Percentiles rank a stretch among this genome's conserved stretches.
Evolutionary conservation across 53 echinoderm and acorn worm species (phyloP).

Genomic region (Henricia sp.): DNA sequence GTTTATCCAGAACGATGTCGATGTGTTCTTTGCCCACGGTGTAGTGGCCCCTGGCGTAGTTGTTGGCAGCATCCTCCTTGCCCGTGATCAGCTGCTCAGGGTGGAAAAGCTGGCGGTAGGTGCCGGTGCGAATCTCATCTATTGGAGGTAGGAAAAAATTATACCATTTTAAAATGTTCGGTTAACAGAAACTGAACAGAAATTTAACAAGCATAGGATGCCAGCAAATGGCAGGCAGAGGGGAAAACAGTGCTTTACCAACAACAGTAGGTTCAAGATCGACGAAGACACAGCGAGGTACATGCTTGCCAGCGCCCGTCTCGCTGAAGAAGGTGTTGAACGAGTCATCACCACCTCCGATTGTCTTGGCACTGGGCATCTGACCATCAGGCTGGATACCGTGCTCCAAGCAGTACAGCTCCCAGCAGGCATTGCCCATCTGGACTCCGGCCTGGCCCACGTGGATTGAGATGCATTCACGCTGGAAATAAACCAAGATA

Average conservation of each 20-base stretch:
- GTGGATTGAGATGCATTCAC: conserved; percentile 77
- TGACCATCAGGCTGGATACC: conserved; percentile 91
- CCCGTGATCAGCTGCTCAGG: conserved; percentile 75
- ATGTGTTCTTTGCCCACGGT: conserved; percentile 80
- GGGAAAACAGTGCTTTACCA: too few species aligned
- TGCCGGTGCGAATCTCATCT: conserved; percentile 73
- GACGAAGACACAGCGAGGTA: too few species aligned
- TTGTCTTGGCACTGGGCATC: conserved; percentile 87
- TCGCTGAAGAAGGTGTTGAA: too few species aligned
- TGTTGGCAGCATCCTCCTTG: conserved; percentile 73
- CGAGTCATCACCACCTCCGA: conserved; percentile 84
- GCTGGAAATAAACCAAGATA: too few species aligned
- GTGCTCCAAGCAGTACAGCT: conserved; percentile 85
- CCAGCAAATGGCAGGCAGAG: too few species aligned
- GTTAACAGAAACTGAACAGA: too few species aligned
- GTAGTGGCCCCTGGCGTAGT: conserved; percentile 81
- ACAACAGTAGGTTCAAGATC: too few species aligned
- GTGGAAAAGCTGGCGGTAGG: conserved; percentile 75
- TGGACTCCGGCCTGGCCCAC: conserved; percentile 54
- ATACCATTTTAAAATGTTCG: too few species aligned
- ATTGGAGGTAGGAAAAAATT: too few species aligned
- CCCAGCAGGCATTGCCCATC: conserved; percentile 81
- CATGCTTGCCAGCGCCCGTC: too few species aligned
- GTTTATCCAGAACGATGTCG: too few species aligned
- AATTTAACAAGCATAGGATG: too few species aligned